Conservation (phyloP, 2,888 invertebrate genomes). For the Syritta pipiens region DNA sequence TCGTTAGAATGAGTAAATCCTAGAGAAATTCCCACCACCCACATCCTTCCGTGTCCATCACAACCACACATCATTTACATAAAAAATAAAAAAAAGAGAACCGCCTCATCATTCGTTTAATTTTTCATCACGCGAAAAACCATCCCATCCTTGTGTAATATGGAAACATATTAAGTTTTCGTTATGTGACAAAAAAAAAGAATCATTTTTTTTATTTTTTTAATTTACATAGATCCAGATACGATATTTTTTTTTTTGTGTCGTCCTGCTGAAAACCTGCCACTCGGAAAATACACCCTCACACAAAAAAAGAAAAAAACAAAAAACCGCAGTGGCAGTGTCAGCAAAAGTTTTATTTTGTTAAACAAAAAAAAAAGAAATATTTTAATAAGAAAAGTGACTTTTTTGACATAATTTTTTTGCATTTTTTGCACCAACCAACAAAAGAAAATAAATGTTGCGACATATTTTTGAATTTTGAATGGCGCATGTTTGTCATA, state of each 20-base stretch:
- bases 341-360: slow-evolving; percentile 45
- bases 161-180: slow-evolving; percentile 31
- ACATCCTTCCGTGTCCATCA: slow-evolving; percentile 13
- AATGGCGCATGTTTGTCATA: slow-evolving; percentile 61
- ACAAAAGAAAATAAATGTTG: slow-evolving; percentile 49
- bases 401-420: slow-evolving; percentile 55
- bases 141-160: slow-evolving; percentile 68
- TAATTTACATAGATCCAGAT: too few species aligned
- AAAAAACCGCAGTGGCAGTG: slow-evolving; percentile 26
- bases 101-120: slow-evolving; percentile 64
- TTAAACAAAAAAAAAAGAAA: background rate
- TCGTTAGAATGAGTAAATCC: slow-evolving; percentile 34
- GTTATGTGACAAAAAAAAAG: slow-evolving; percentile 6
- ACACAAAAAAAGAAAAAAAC: slow-evolving; percentile 11
- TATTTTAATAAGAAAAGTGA: slow-evolving; percentile 10
- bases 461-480: slow-evolving; percentile 68
- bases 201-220: slow-evolving; percentile 15
- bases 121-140: slow-evolving; percentile 69
- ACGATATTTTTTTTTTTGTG: slow-evolving; percentile 58
- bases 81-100: slow-evolving; percentile 41
- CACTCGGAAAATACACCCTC: slow-evolving; percentile 15
- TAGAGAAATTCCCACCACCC: background rate
- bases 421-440: slow-evolving; percentile 55
- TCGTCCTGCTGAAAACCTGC: slow-evolving; percentile 34
- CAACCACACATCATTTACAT: slow-evolving; percentile 50